These are phyloP conservation scores for Zaprionus ornatus DNA, from an alignment of 1,140 invertebrate genomes.

Conservation along the genomic window DNA sequence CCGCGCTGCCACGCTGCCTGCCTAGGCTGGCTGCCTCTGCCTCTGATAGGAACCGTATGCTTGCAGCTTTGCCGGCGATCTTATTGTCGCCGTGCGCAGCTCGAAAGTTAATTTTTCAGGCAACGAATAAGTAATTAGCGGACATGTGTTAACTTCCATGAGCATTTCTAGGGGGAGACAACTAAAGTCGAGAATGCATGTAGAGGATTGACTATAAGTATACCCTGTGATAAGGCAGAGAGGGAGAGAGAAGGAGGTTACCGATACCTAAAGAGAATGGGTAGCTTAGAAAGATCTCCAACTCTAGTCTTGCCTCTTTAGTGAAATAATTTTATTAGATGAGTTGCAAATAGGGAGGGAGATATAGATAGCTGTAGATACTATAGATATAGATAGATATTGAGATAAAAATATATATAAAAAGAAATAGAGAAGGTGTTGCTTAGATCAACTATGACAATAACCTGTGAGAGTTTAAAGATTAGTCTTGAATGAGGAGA, in stretches of 20 bases:
- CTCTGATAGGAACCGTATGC: conserved; percentile 22
- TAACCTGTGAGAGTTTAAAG: too few species aligned
- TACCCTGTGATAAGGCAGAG: conserved; percentile 18
- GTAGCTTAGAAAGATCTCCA: too few species aligned
- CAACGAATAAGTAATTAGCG: conserved; percentile 83
- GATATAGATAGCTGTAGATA: too few species aligned
- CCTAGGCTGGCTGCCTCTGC: conserved; percentile 4
- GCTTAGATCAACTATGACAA: too few species aligned
- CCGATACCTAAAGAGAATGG: too few species aligned
- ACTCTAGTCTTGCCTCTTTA: neutral
- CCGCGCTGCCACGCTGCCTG: conserved; percentile 5
- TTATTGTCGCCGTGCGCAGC: conserved; percentile 60
- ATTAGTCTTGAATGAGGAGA: too few species aligned
- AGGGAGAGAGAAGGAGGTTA: too few species aligned
- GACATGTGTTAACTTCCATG: conserved; percentile 72
- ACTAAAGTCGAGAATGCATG: neutral
- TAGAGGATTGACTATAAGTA: neutral
- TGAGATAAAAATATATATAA: too few species aligned
- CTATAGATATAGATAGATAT: too few species aligned
- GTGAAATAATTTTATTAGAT: too few species aligned
- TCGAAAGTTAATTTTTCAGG: conserved; percentile 80
- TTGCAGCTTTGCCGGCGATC: conserved; percentile 56
- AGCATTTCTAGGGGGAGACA: conserved; percentile 57
- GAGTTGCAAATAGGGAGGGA: too few species aligned
- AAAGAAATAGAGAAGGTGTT: too few species aligned